Conservation (phyloP, 2,797 vertebrate species). For the Enteromius unitaeniatus region DNA sequence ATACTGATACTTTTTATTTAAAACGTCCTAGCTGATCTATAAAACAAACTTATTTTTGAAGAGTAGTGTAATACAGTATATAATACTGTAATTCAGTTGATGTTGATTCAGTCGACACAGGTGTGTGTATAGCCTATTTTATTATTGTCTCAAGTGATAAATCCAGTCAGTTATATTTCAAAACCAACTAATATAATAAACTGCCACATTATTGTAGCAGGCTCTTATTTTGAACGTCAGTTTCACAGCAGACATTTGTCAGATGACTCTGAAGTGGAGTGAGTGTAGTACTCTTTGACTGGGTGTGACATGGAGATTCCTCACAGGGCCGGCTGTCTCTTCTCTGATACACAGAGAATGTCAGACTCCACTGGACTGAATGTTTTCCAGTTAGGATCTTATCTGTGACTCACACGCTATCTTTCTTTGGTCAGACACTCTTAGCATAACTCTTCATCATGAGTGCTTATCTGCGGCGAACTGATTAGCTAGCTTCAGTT, state of each 20-base stretch:
- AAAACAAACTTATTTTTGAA: neutral
- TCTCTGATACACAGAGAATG: conserved; percentile 43
- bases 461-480: conserved; percentile 26
- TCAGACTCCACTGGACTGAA: conserved; percentile 25
- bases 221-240: conserved; percentile 1
- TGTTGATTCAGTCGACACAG: neutral
- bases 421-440: conserved; percentile 23
- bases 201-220: neutral
- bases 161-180: neutral
- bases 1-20: neutral
- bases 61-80: neutral
- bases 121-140: neutral
- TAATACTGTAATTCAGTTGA: neutral
- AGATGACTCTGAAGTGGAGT: neutral
- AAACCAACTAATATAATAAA: neutral
- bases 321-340: conserved; percentile 32
- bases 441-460: conserved; percentile 42
- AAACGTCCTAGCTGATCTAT: neutral
- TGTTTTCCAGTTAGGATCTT: conserved; percentile 31
- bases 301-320: conserved; percentile 24
- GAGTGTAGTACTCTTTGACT: conserved; percentile 10
- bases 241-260: conserved; percentile 7
- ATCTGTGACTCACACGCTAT: conserved; percentile 30
- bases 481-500: conserved; percentile 18
- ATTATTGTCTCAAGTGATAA: neutral